Conservation (phyloP, 2,888 invertebrate genomes). For the Cylloceria caligata region DNA sequence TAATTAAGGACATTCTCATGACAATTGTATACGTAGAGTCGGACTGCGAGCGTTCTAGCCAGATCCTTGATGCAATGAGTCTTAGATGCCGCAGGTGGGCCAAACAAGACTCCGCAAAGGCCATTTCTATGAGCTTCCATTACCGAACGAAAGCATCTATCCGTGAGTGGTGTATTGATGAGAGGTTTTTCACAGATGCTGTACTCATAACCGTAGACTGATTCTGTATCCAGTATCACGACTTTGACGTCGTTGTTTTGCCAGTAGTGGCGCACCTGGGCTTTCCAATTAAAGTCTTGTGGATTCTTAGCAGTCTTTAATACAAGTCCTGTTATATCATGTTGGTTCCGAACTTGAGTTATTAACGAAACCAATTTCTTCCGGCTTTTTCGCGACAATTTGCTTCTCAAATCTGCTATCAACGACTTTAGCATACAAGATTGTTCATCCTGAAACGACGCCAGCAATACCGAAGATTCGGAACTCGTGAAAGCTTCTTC, state of each 20-base stretch:
- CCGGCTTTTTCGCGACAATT: slow-evolving; percentile 86
- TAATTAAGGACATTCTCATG: slow-evolving; percentile 85
- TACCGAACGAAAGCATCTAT: slow-evolving; percentile 87
- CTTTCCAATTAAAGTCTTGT: slow-evolving; percentile 87
- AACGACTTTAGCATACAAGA: slow-evolving; percentile 81
- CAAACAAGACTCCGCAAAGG: slow-evolving; percentile 85
- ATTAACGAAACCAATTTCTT: slow-evolving; percentile 86
- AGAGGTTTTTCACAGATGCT: slow-evolving; percentile 86
- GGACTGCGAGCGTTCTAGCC: slow-evolving; percentile 86
- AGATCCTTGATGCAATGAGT: slow-evolving; percentile 87
- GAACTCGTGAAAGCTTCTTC: slow-evolving; percentile 84
- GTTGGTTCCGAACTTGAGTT: slow-evolving; percentile 85
- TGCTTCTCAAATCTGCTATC: slow-evolving; percentile 87
- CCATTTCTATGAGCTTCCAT: slow-evolving; percentile 87
- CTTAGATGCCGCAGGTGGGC: slow-evolving; percentile 86
- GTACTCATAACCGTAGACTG: slow-evolving; percentile 88
- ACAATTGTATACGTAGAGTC: slow-evolving; percentile 87
- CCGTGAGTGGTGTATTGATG: slow-evolving; percentile 84
- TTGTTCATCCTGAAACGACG: slow-evolving; percentile 82
- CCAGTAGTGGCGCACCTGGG: slow-evolving; percentile 87
- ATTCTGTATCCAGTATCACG: slow-evolving; percentile 85
- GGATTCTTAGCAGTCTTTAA: slow-evolving; percentile 72
- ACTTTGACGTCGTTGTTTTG: slow-evolving; percentile 84
- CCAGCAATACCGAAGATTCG: slow-evolving; percentile 81
- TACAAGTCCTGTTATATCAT: slow-evolving; percentile 85